These are phyloP conservation scores for Caloenas nicobarica DNA, from an alignment of 2,113 vertebrate species.

Conservation along the genomic window DNA sequence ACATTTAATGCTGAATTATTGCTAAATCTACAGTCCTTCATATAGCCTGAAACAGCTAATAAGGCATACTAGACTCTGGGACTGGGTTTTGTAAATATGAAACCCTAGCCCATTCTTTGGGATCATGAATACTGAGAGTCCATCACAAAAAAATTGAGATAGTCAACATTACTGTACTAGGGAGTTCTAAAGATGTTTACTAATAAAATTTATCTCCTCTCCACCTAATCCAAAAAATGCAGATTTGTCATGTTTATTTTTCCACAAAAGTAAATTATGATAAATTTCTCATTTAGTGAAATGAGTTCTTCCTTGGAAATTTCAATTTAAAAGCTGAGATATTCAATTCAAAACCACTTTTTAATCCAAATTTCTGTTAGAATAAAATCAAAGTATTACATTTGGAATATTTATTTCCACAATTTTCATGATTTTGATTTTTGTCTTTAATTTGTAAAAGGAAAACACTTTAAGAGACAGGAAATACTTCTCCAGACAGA, in stretches of 20 bases:
- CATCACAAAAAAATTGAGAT: neutral
- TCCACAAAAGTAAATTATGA: fast-evolving
- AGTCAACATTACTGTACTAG: neutral
- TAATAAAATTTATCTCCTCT: neutral
- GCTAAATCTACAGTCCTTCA: neutral
- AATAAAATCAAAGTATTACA: neutral
- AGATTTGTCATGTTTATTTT: neutral
- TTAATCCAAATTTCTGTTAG: neutral
- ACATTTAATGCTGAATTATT: neutral
- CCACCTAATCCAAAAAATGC: neutral
- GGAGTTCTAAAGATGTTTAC: neutral
- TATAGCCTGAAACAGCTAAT: neutral
- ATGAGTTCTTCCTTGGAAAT: neutral
- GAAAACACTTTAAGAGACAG: neutral
- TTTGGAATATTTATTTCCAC: neutral
- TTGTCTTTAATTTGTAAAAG: neutral
- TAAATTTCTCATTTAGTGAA: neutral
- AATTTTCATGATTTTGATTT: neutral
- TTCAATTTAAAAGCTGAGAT: neutral
- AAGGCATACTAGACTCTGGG: neutral
- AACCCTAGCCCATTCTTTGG: neutral
- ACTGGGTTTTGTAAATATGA: neutral
- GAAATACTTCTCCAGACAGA: neutral
- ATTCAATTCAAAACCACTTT: neutral
- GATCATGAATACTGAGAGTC: neutral